phyloP scores from a whole-genome alignment of 1,140 invertebrate species.

The Schmidtea mediterranea region DNA sequence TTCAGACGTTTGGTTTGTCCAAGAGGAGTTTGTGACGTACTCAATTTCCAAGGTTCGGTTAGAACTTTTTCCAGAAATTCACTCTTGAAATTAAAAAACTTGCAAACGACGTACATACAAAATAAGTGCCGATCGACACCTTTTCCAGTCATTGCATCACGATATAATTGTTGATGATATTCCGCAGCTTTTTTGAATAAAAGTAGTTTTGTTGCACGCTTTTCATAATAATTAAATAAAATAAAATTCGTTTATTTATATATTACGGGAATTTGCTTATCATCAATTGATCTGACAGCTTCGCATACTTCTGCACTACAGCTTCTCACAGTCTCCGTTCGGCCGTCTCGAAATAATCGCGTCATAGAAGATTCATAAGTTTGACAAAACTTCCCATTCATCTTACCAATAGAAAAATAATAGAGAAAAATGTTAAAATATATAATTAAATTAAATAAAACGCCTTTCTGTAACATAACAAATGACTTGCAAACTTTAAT shows the following conservation, averaged over 20 bases:
- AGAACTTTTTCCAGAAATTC: constrained; percentile 46
- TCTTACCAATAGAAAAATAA: too few relatives aligned
- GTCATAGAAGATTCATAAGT: constrained; percentile 98
- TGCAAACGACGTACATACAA: constrained; percentile 83
- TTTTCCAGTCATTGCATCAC: constrained; percentile 78
- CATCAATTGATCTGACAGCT: constrained; percentile 68
- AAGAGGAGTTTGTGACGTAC: constrained; percentile 45
- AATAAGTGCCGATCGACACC: constrained; percentile 88
- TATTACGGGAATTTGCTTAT: constrained; percentile 30
- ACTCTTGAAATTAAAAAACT: constrained; percentile 79
- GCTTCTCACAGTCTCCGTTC: constrained; percentile 83
- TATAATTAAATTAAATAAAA: too few relatives aligned
- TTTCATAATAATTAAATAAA: too few relatives aligned
- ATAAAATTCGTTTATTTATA: background rate
- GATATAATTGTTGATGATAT: constrained; percentile 56
- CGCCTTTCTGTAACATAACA: too few relatives aligned
- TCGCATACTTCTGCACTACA: constrained; percentile 65
- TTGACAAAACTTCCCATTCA: constrained; percentile 60
- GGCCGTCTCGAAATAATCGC: constrained; percentile 66
- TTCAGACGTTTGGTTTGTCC: constrained; percentile 45
- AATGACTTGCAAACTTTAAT: too few relatives aligned
- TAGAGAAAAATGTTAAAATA: too few relatives aligned
- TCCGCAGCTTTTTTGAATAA: constrained; percentile 45
- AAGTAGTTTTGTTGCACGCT: constrained; percentile 19
- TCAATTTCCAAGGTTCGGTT: background rate